Percentiles rank a stretch among this genome's conserved stretches.
These are phyloP conservation scores for Caenorhabditis wallacei DNA, from an alignment of 2,888 invertebrate genomes.

Conservation along the genomic window DNA sequence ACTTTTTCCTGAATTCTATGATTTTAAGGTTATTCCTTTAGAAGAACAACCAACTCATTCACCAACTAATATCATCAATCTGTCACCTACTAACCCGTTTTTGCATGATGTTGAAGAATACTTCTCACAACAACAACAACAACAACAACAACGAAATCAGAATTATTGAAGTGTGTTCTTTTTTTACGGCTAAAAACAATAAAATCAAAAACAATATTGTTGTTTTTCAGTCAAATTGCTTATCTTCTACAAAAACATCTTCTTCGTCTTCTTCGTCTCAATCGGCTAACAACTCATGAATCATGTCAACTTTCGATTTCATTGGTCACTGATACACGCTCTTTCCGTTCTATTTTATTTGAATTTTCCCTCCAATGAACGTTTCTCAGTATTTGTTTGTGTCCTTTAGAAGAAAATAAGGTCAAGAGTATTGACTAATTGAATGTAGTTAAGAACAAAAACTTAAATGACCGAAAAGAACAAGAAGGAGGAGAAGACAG, in stretches of 20 bases:
- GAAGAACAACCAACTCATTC: slow-evolving; percentile 40
- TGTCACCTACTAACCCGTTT: slow-evolving; percentile 63
- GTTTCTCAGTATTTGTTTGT: slow-evolving; percentile 18
- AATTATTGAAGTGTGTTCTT: slow-evolving; percentile 47
- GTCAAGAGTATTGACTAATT: slow-evolving; percentile 39
- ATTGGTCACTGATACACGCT: slow-evolving; percentile 25
- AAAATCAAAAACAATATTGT: slow-evolving; percentile 36
- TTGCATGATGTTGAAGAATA: slow-evolving; percentile 59
- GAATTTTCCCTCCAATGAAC: slow-evolving; percentile 30
- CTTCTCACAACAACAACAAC: slow-evolving; percentile 32
- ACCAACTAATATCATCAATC: slow-evolving; percentile 18
- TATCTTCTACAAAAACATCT: slow-evolving; percentile 22
- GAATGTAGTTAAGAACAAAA: slow-evolving; percentile 29
- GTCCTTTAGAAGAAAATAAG: slow-evolving; percentile 36
- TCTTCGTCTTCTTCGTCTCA: slow-evolving; percentile 19
- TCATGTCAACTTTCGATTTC: slow-evolving; percentile 50
- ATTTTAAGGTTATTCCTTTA: not conserved
- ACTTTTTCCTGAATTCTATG: slow-evolving; percentile 9
- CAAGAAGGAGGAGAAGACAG: slow-evolving; percentile 14
- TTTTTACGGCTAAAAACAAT: slow-evolving; percentile 29
- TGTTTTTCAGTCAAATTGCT: slow-evolving; percentile 42
- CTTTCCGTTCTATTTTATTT: not conserved
- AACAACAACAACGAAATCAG: slow-evolving; percentile 11
- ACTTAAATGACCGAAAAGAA: slow-evolving; percentile 49
- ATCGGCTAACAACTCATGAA: slow-evolving; percentile 56